These are phyloP conservation scores for Cerastis leucographa DNA, from an alignment of 2,888 invertebrate species.

Conservation along the genomic window DNA sequence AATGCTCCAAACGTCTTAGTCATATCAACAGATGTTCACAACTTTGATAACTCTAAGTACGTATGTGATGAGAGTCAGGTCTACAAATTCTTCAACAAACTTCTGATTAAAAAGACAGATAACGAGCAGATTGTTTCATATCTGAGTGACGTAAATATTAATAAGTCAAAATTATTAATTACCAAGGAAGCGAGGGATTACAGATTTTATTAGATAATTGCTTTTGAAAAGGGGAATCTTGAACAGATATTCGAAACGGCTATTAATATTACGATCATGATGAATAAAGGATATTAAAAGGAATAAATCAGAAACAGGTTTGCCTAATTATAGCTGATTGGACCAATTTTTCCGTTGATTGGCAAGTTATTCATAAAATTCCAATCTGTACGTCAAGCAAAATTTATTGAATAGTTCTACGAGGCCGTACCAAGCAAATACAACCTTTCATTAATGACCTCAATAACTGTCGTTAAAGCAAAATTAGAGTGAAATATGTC, in stretches of 20 bases:
- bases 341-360: conserved; percentile 15
- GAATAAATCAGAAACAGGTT: conserved; percentile 25
- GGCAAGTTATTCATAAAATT: not conserved
- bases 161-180: conserved; percentile 56
- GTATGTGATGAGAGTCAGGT: conserved; percentile 58
- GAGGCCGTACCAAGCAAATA: not conserved
- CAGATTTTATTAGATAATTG: conserved; percentile 52
- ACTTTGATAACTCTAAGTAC: conserved; percentile 49
- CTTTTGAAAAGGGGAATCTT: conserved; percentile 38
- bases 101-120: conserved; percentile 44
- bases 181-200: conserved; percentile 30
- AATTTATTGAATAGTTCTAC: not conserved
- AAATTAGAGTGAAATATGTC: conserved; percentile 19
- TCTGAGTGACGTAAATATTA: conserved; percentile 56
- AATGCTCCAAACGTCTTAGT: conserved; percentile 28
- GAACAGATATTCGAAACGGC: conserved; percentile 35
- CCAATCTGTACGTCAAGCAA: not conserved
- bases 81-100: conserved; percentile 47
- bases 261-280: conserved; percentile 58
- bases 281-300: conserved; percentile 42
- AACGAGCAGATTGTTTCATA: conserved; percentile 49
- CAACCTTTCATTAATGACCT: conserved; percentile 25
- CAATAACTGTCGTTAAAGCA: not conserved
- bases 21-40: conserved; percentile 42
- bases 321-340: not conserved